These are phyloP conservation scores for Andrena trimmerana DNA, from an alignment of 2,888 invertebrate species.

Conservation along the genomic window DNA sequence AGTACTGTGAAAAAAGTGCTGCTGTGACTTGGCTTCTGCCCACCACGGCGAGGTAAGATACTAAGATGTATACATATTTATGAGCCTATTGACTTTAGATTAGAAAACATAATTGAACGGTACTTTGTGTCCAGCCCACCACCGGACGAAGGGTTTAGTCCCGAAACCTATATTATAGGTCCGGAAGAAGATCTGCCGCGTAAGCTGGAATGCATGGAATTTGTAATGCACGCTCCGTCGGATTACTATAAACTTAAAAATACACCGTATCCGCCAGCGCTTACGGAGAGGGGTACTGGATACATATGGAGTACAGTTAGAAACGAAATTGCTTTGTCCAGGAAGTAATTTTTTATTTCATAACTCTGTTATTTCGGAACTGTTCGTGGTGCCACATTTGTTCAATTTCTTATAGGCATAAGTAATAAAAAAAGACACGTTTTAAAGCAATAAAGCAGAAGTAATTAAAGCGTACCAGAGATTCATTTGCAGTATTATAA, in stretches of 20 bases:
- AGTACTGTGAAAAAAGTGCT: constrained; percentile 97
- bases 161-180: constrained; percentile 95
- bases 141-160: constrained; percentile 92
- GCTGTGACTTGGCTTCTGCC: constrained; percentile 97
- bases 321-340: constrained; percentile 77
- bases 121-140: constrained; percentile 87
- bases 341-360: constrained; percentile 64
- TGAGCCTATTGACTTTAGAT: not conserved
- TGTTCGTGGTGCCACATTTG: constrained; percentile 2
- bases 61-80: not conserved
- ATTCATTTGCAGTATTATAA: constrained; percentile 22
- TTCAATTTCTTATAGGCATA: not conserved
- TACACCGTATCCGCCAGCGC: constrained; percentile 90
- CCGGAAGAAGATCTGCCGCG: constrained; percentile 96
- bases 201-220: constrained; percentile 94
- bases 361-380: constrained; percentile 6
- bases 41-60: constrained; percentile 88
- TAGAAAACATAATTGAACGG: constrained; percentile 2
- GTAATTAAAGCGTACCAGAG: not conserved
- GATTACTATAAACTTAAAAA: constrained; percentile 93
- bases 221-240: constrained; percentile 97
- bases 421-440: not conserved
- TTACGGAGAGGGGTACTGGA: constrained; percentile 79
- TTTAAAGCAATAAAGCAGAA: constrained; percentile 11
- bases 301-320: constrained; percentile 83